phyloP scores from a whole-genome alignment of 2,113 vertebrate species.

The Columba janthina region DNA sequence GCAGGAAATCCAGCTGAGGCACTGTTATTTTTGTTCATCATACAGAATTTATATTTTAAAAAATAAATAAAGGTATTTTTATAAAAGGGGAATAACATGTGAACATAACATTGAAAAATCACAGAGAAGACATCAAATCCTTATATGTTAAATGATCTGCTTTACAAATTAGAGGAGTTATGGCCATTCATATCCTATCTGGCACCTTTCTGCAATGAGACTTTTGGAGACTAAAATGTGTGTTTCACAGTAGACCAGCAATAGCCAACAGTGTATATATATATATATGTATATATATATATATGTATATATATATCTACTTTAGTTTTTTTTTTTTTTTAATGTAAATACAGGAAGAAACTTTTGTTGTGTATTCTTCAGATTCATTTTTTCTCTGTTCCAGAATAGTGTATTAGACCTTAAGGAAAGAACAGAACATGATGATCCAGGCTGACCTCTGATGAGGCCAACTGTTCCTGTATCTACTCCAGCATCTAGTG shows the following conservation, averaged over 20 bases:
- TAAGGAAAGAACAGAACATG: neutral
- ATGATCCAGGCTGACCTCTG: neutral
- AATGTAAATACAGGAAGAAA: neutral
- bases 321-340: neutral
- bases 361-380: neutral
- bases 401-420: neutral
- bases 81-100: constrained; percentile 46
- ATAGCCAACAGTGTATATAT: neutral
- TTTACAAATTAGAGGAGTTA: constrained; percentile 12
- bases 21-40: constrained; percentile 44
- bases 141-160: constrained; percentile 40
- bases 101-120: constrained; percentile 50
- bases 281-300: neutral
- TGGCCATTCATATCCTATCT: neutral
- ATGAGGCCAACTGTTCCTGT: neutral
- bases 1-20: constrained; percentile 11
- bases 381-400: neutral
- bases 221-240: neutral
- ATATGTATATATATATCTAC: neutral
- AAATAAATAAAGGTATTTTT: constrained; percentile 68
- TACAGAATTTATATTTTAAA: constrained; percentile 41
- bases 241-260: neutral
- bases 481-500: neutral
- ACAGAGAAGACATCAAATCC: constrained; percentile 54
- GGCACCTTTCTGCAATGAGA: neutral